These are phyloP conservation scores for Epizoanthus rinbou DNA, from an alignment of 92 coral and sea anemone species.

Conservation along the genomic window DNA sequence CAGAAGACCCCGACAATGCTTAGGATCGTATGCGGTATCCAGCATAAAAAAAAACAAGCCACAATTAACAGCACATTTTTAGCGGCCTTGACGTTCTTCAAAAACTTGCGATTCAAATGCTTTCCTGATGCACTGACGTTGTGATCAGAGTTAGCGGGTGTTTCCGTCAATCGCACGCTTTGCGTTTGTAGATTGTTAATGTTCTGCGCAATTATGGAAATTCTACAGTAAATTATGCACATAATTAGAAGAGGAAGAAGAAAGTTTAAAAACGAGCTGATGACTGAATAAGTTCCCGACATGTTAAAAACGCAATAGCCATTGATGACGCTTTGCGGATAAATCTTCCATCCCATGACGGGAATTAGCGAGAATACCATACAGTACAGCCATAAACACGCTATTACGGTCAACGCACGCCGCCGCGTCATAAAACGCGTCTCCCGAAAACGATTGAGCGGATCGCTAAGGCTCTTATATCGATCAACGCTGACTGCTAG, in stretches of 20 bases:
- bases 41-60: constrained; percentile 75
- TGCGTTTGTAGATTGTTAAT: constrained; percentile 28
- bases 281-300: constrained; percentile 65
- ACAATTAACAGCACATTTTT: constrained; percentile 73
- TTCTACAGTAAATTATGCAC: constrained; percentile 74
- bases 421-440: constrained; percentile 79
- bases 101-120: constrained; percentile 34
- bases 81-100: constrained; percentile 64
- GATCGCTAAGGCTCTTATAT: constrained; percentile 87
- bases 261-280: constrained; percentile 88
- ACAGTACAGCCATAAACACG: constrained; percentile 81
- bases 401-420: constrained; percentile 71
- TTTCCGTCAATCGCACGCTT: neutral
- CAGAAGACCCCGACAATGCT: constrained; percentile 49
- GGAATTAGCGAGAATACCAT: constrained; percentile 81
- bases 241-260: constrained; percentile 77
- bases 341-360: constrained; percentile 86
- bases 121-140: constrained; percentile 8
- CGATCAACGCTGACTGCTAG: constrained; percentile 91
- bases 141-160: constrained; percentile 1
- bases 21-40: constrained; percentile 78
- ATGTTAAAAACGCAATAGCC: constrained; percentile 74
- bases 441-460: constrained; percentile 78
- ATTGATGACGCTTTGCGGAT: constrained; percentile 35
- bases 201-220: constrained; percentile 62